These are phyloP conservation scores for Melanargia galathea DNA, from an alignment of 2,888 invertebrate species.

Conservation along the genomic window DNA sequence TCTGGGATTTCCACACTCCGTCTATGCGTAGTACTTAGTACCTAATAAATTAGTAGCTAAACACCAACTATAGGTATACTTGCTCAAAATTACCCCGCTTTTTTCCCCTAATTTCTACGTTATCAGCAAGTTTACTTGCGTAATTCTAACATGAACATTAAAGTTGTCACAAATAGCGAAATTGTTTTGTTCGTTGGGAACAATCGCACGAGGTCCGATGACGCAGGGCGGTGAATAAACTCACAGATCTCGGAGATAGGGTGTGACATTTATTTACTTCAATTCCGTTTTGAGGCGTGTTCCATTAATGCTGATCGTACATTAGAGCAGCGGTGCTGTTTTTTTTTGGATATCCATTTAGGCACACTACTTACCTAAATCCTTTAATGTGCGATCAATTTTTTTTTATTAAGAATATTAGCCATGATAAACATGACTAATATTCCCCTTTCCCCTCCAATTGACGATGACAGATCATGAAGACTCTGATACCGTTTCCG, in stretches of 20 bases:
- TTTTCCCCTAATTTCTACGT: not conserved
- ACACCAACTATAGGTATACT: not conserved
- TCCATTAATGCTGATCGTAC: too few species aligned
- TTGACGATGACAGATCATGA: too few species aligned
- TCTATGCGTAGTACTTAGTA: not conserved
- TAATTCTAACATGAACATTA: not conserved
- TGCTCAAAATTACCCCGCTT: not conserved
- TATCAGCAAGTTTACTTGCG: not conserved
- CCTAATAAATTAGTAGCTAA: too few species aligned
- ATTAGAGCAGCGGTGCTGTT: too few species aligned
- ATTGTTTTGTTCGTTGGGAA: slow-evolving; percentile 26
- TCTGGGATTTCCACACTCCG: not conserved
- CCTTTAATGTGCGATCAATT: too few species aligned
- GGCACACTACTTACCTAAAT: too few species aligned
- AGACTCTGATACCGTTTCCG: too few species aligned
- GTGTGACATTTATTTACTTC: slow-evolving; percentile 13
- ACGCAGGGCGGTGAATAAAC: slow-evolving; percentile 42
- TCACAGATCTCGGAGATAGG: slow-evolving; percentile 33
- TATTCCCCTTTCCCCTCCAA: too few species aligned
- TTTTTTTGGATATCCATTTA: too few species aligned
- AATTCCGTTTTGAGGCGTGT: slow-evolving; percentile 1
- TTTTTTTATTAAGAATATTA: too few species aligned
- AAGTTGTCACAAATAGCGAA: slow-evolving; percentile 41
- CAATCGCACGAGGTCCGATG: slow-evolving; percentile 29
- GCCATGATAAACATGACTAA: too few species aligned